Conservation (phyloP, 2,888 invertebrate species). For the Oconnorella tubifera region DNA sequence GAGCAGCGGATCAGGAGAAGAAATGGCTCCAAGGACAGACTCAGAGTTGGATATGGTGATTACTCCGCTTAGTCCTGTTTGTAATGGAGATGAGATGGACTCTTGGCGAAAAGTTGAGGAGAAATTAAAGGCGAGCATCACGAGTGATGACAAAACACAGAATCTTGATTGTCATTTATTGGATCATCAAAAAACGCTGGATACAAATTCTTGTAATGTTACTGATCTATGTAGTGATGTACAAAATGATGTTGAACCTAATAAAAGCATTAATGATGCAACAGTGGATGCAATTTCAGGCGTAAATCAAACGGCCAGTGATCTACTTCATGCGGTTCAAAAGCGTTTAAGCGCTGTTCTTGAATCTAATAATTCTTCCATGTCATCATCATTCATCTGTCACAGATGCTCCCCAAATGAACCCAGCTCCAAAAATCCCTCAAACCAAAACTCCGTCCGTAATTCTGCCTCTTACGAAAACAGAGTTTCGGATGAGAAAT, state of each 20-base stretch:
- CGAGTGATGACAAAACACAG: too few relatives aligned
- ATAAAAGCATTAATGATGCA: too few relatives aligned
- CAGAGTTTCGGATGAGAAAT: neutral
- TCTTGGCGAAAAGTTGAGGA: neutral
- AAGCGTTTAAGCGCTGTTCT: neutral
- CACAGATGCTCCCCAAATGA: too few relatives aligned
- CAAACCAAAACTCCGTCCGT: neutral
- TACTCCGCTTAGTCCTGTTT: constrained; percentile 3
- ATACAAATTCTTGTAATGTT: too few relatives aligned
- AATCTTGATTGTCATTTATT: too few relatives aligned
- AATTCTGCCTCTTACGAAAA: neutral
- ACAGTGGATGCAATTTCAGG: too few relatives aligned
- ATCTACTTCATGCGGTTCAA: neutral
- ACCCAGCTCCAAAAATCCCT: too few relatives aligned
- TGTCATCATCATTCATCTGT: too few relatives aligned
- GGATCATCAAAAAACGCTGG: too few relatives aligned
- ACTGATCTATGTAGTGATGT: neutral
- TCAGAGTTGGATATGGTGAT: constrained; percentile 23
- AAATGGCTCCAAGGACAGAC: constrained; percentile 32
- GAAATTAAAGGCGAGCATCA: neutral
- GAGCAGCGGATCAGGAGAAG: constrained; percentile 35
- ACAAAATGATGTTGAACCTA: neutral
- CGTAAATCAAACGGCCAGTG: neutral
- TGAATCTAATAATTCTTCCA: neutral
- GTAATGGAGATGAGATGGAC: neutral